Evolutionary conservation across 1,140 invertebrate genomes (phyloP), one percentile per base, ranked within the genome.

Genomic region (Drosophila guanche): DNA sequence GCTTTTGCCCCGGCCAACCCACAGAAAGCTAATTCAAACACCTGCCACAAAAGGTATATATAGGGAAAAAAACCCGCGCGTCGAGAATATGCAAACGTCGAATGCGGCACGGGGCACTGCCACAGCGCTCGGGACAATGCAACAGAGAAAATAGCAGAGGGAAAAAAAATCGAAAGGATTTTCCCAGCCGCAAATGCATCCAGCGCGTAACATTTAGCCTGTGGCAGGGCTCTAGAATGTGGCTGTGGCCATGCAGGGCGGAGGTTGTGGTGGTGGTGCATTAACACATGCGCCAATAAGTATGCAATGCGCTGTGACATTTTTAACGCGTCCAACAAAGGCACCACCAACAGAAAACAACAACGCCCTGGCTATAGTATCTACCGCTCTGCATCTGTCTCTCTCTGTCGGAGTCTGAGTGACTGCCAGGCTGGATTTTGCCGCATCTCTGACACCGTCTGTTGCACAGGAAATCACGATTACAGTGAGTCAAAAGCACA

Each of bases 231-330:
- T 37, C 33, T 37, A 12, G 33, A 37, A 37, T 37, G 46, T 6
- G 27, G 41, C 10, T 29, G 22, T 12, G 40, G 12, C 47, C 6
- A n/a, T 46, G 37, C 6, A 10, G 53, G 22, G 29, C 12, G 23
- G 56, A 6, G 54, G 51, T 20, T 59, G 59, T 27, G 46, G 58
- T 46, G 69, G 61, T 60, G 59, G 40, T 78, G 83, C 74, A 88
- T 88, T 88, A 88, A 79, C 83, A 83, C 83, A 83, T 86, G 83
- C 83, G 78, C 83, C 83, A 88, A 88, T 88, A 88, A 88, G 75
- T 88, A 88, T 88, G 83, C 83, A 88, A 83, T 88, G 83, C 83
- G 75, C 83, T 88, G 83, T 88, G 83, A 88, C 83, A 88, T 88
- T 88, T 88, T 88, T 88, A 88, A 88, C 83, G 79, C 78, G 58